Conservation (phyloP, 1,140 invertebrate species). For the Macrocentrus cingulum region DNA sequence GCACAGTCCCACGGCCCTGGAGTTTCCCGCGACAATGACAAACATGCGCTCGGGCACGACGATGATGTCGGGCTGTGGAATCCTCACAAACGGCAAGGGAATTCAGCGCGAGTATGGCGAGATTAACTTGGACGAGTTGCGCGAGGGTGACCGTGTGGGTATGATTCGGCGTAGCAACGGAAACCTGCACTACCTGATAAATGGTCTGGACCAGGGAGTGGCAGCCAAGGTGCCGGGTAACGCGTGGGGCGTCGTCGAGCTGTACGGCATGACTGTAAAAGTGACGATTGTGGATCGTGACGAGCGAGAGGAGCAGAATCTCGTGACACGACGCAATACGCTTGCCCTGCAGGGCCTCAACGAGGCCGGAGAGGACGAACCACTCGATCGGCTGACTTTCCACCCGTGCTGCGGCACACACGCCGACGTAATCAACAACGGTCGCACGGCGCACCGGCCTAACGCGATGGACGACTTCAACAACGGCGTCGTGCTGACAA, state of each 20-base stretch:
- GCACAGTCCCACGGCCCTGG: constrained; percentile 84
- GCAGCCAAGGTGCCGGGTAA: constrained; percentile 77
- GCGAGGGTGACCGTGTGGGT: constrained; percentile 86
- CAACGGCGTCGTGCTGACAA: constrained; percentile 92
- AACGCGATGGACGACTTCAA: constrained; percentile 94
- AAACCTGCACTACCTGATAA: constrained; percentile 90
- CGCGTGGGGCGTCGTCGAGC: constrained; percentile 91
- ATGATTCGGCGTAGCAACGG: constrained; percentile 82
- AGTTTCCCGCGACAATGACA: constrained; percentile 96
- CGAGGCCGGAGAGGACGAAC: constrained; percentile 56
- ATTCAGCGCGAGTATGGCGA: constrained; percentile 90
- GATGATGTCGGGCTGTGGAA: constrained; percentile 97
- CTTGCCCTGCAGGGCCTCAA: constrained; percentile 57
- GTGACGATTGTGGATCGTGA: constrained; percentile 82
- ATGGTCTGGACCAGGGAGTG: constrained; percentile 89
- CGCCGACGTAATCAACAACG: constrained; percentile 88
- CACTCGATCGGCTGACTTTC: constrained; percentile 75
- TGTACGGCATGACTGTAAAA: constrained; percentile 97
- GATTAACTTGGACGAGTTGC: constrained; percentile 91
- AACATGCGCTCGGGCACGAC: constrained; percentile 93
- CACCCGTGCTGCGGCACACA: constrained; percentile 88
- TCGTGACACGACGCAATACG: constrained; percentile 71
- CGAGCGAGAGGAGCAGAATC: constrained; percentile 76
- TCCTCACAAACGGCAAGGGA: constrained; percentile 91
- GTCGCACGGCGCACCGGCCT: constrained; percentile 85